Evolutionary conservation across 2,113 vertebrate species (phyloP).

Genomic region (Sebastes schlegelii): DNA sequence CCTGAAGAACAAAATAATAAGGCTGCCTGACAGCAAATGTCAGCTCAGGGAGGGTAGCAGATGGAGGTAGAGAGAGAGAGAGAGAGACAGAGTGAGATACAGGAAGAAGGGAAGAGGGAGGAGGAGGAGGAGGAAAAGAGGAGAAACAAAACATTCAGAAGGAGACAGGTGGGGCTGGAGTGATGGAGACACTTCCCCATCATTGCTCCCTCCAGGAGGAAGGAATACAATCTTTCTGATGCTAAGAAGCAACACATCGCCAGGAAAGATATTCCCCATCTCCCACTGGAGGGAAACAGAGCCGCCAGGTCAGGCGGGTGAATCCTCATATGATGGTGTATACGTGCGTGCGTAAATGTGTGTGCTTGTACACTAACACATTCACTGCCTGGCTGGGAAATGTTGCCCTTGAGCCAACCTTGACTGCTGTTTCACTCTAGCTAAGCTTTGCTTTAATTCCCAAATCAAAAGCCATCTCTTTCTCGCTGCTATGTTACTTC

Average conservation of each 20-base stretch:
- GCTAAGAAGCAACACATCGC: slow-evolving; percentile 63
- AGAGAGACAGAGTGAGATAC: neutral
- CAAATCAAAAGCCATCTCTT: slow-evolving; percentile 54
- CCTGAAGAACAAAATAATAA: slow-evolving; percentile 83
- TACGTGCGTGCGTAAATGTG: slow-evolving; percentile 36
- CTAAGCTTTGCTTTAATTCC: slow-evolving; percentile 64
- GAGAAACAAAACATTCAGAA: slow-evolving; percentile 49
- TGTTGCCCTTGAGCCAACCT: slow-evolving; percentile 78
- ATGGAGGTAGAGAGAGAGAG: slow-evolving; percentile 29
- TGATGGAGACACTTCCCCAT: slow-evolving; percentile 68
- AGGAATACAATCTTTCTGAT: slow-evolving; percentile 65
- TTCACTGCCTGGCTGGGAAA: slow-evolving; percentile 57
- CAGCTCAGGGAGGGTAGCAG: slow-evolving; percentile 70
- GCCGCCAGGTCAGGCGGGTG: slow-evolving; percentile 65
- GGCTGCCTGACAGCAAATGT: slow-evolving; percentile 83
- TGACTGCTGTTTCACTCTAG: slow-evolving; percentile 68
- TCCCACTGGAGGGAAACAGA: slow-evolving; percentile 70
- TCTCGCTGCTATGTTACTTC: slow-evolving; percentile 28
- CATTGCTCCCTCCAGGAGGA: slow-evolving; percentile 56
- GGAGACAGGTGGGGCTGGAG: slow-evolving; percentile 56
- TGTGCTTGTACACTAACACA: slow-evolving; percentile 49
- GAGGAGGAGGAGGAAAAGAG: slow-evolving; percentile 5
- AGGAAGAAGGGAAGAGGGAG: neutral
- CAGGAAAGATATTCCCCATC: slow-evolving; percentile 64
- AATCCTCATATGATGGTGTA: slow-evolving; percentile 66